Conservation (phyloP, 2,888 invertebrate genomes). For the Strigamia transsilvanica region DNA sequence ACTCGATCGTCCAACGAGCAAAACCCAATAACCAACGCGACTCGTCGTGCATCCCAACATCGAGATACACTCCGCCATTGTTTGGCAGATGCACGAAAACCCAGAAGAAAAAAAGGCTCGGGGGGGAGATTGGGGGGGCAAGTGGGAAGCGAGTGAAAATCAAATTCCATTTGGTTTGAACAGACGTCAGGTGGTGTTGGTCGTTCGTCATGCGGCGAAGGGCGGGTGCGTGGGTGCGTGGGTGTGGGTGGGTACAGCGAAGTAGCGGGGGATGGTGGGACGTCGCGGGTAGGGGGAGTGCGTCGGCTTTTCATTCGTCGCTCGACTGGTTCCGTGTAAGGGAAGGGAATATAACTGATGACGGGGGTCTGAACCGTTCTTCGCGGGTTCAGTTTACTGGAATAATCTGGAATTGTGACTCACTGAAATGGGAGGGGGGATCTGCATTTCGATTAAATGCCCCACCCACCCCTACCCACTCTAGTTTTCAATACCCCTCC, state of each 20-base stretch:
- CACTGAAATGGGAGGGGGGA: constrained; percentile 48
- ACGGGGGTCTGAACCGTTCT: constrained; percentile 49
- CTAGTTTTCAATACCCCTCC: neutral
- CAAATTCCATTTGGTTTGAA: constrained; percentile 43
- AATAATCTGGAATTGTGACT: constrained; percentile 49
- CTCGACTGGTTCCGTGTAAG: constrained; percentile 49
- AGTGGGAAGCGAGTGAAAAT: constrained; percentile 44
- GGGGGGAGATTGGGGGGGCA: neutral
- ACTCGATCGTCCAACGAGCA: neutral
- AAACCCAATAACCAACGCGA: neutral
- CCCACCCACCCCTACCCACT: constrained; percentile 5
- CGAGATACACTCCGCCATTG: constrained; percentile 32
- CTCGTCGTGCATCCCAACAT: neutral
- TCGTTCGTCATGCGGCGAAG: constrained; percentile 47
- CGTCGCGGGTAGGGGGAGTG: constrained; percentile 25
- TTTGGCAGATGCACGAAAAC: constrained; percentile 12
- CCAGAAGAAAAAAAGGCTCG: neutral
- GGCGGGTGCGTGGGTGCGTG: constrained; percentile 35
- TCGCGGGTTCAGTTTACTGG: constrained; percentile 49
- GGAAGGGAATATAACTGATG: constrained; percentile 49
- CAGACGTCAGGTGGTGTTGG: constrained; percentile 48
- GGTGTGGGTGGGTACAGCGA: constrained; percentile 11
- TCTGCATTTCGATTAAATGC: constrained; percentile 49
- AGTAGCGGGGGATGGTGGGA: neutral
- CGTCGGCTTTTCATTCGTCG: constrained; percentile 49